Conservation (phyloP, 2,113 vertebrate genomes). For the Corythoichthys intestinalis region DNA sequence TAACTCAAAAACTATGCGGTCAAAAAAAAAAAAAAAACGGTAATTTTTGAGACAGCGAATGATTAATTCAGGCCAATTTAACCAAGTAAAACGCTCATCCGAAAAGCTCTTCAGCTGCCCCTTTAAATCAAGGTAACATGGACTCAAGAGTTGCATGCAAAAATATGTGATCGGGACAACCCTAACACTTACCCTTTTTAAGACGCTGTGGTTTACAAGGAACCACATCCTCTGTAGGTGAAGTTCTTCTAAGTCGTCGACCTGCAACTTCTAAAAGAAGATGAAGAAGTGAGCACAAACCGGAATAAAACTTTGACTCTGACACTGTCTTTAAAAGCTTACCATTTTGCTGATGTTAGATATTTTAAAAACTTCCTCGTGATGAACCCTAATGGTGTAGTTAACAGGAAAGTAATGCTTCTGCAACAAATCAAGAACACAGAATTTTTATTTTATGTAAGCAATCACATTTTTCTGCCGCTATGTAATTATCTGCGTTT, state of each 20-base stretch:
- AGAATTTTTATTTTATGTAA: background rate
- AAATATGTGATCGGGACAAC: no score
- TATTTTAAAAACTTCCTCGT: conserved; percentile 67
- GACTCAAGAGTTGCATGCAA: no score
- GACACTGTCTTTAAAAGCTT: background rate
- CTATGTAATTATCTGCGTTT: background rate
- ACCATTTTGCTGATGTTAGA: conserved; percentile 71
- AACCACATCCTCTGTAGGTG: conserved; percentile 83
- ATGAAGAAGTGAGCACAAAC: background rate
- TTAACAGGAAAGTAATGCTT: conserved; percentile 76
- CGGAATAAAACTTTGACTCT: background rate
- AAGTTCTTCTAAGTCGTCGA: conserved; percentile 49
- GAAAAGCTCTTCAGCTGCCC: no score
- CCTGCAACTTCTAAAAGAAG: conserved; percentile 58
- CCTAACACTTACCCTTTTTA: conserved; percentile 57
- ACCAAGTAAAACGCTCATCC: no score
- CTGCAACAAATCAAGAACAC: conserved; percentile 45
- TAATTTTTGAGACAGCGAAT: no score
- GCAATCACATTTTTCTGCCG: background rate
- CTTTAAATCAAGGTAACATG: no score
- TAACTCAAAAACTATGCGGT: no score
- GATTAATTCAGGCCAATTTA: no score
- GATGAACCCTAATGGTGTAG: conserved; percentile 68
- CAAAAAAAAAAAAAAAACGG: no score
- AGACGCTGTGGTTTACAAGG: conserved; percentile 69